Percentiles rank a stretch among this genome's conserved stretches.
phyloP scores from a whole-genome alignment of 2,113 vertebrate genomes.

The Oriolus oriolus region DNA sequence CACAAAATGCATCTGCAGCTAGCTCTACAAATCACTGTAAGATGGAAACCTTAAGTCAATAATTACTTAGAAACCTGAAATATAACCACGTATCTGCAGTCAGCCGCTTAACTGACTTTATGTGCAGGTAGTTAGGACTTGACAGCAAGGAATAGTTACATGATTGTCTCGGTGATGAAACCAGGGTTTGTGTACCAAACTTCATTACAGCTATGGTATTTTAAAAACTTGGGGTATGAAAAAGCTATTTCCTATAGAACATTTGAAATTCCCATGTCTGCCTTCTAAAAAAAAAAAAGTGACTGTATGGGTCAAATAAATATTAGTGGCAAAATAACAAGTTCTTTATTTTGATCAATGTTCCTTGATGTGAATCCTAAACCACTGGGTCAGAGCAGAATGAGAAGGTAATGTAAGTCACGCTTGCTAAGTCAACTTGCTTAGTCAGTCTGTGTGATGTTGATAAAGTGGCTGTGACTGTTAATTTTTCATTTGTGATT shows the following conservation, averaged over 20 bases:
- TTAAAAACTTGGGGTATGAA: background rate
- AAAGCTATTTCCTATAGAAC: background rate
- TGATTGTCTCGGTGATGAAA: background rate
- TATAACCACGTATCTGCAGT: accelerated
- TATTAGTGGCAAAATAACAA: background rate
- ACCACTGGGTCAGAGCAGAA: background rate
- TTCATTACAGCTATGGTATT: background rate
- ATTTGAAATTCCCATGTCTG: background rate
- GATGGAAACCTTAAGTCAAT: background rate
- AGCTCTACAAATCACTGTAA: background rate
- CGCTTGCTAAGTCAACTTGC: background rate
- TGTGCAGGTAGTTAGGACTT: background rate
- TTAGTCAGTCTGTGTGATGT: background rate
- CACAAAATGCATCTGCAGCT: background rate
- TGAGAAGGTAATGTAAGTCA: background rate
- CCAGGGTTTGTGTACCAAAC: background rate
- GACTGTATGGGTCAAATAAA: background rate
- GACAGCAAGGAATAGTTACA: background rate
- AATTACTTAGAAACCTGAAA: background rate
- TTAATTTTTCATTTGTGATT: background rate
- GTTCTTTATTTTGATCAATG: background rate
- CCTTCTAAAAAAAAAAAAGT: background rate
- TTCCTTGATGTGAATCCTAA: background rate
- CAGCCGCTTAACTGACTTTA: background rate
- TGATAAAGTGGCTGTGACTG: background rate